A percentile compares a stretch with the other conserved stretches of the same genome.
These are phyloP conservation scores for Heliconius sara DNA, from an alignment of 2,888 invertebrate species.

Conservation along the genomic window DNA sequence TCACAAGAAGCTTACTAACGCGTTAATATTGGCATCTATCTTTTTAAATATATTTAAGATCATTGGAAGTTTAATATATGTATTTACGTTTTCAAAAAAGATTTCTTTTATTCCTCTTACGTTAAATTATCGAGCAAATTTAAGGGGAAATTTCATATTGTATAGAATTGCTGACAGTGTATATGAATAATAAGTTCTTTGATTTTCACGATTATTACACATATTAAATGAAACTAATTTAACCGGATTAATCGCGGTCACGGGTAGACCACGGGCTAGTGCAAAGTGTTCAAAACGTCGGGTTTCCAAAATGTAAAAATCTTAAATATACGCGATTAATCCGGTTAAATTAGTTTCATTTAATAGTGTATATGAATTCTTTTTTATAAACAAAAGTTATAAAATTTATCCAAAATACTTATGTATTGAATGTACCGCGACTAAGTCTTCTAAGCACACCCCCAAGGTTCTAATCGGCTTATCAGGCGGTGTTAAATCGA, in stretches of 20 bases:
- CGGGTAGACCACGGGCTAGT: too few species aligned
- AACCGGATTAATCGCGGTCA: too few species aligned
- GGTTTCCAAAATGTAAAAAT: too few species aligned
- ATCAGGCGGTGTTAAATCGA: conserved; percentile 53
- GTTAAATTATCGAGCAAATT: not conserved
- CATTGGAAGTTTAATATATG: not conserved
- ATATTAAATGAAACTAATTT: too few species aligned
- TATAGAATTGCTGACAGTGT: not conserved
- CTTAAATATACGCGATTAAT: too few species aligned
- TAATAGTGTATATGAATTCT: not conserved
- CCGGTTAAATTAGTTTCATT: too few species aligned
- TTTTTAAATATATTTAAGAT: conserved; percentile 14
- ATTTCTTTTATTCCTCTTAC: not conserved
- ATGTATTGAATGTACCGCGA: not conserved
- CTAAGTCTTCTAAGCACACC: conserved; percentile 30
- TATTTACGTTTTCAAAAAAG: not conserved
- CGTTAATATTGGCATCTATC: not conserved
- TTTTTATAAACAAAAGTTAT: not conserved
- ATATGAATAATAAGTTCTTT: too few species aligned
- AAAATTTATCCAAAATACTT: not conserved
- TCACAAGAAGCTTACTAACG: conserved; percentile 13
- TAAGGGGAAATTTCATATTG: not conserved
- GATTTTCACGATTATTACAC: too few species aligned
- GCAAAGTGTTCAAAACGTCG: too few species aligned
- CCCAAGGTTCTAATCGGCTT: conserved; percentile 55